Evolutionary conservation across 2,113 vertebrate species (phyloP).

Genomic region (Dascyllus trimaculatus): DNA sequence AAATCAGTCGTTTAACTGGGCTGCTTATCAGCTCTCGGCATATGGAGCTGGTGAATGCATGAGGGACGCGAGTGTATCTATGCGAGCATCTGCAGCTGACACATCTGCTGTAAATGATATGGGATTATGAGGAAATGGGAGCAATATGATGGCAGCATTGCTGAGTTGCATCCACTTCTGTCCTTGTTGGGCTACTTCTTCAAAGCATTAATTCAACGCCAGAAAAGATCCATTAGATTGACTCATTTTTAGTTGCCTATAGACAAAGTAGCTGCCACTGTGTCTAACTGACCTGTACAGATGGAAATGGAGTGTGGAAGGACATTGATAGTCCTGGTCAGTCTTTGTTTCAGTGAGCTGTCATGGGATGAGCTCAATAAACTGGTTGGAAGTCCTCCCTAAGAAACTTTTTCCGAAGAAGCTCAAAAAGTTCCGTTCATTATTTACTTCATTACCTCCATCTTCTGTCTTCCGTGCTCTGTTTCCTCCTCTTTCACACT

Average conservation of each 20-base stretch:
- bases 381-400: not conserved
- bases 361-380: not conserved
- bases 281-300: not conserved
- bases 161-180: not conserved
- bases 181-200: not conserved
- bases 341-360: not conserved
- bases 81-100: slow-evolving; percentile 29
- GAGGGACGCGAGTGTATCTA: not conserved
- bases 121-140: not conserved
- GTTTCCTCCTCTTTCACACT: slow-evolving; percentile 46
- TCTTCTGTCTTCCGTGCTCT: slow-evolving; percentile 30
- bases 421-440: slow-evolving; percentile 32
- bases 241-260: not conserved
- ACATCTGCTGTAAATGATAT: slow-evolving; percentile 24
- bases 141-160: not conserved
- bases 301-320: not conserved
- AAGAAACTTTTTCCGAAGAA: not conserved
- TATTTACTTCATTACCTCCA: slow-evolving; percentile 56
- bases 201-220: not conserved
- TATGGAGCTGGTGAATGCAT: slow-evolving; percentile 21
- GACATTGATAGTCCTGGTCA: slow-evolving; percentile 1
- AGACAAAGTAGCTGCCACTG: not conserved
- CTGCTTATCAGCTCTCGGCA: slow-evolving; percentile 51
- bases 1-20: slow-evolving; percentile 35
- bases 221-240: not conserved